Conservation (phyloP, 2,888 invertebrate genomes). For the Pseudolycoriella hygida region DNA sequence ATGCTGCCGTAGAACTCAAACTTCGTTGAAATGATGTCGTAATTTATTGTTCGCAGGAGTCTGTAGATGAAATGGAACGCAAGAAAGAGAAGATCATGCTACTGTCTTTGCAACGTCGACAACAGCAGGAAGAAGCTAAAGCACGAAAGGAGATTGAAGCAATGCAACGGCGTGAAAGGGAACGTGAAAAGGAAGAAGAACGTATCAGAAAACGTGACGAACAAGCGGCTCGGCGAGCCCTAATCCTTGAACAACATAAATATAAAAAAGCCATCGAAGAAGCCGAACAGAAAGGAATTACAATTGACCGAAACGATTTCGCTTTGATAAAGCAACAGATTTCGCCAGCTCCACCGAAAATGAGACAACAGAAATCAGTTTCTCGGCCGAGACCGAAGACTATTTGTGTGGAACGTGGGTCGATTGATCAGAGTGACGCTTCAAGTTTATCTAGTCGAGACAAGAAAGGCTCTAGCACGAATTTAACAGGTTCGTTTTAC, state of each 20-base stretch:
- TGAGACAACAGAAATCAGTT: constrained; percentile 43
- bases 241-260: constrained; percentile 84
- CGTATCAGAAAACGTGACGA: constrained; percentile 59
- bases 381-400: constrained; percentile 69
- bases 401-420: constrained; percentile 72
- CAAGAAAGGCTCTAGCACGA: constrained; percentile 66
- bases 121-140: constrained; percentile 76
- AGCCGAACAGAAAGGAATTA: constrained; percentile 75
- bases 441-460: constrained; percentile 51
- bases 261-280: constrained; percentile 85
- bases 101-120: constrained; percentile 73
- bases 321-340: constrained; percentile 35
- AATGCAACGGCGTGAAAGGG: constrained; percentile 54
- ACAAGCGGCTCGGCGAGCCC: constrained; percentile 70
- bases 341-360: constrained; percentile 34
- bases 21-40: not conserved
- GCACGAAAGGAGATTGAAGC: constrained; percentile 69
- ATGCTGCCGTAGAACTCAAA: no score
- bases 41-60: constrained; percentile 48
- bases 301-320: constrained; percentile 49
- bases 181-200: constrained; percentile 57
- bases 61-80: constrained; percentile 78
- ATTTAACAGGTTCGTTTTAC: constrained; percentile 70
- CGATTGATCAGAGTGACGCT: constrained; percentile 60
- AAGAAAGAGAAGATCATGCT: constrained; percentile 85